These are phyloP conservation scores for Sarcophaga caerulescens DNA, from an alignment of 2,888 invertebrate genomes.

Conservation along the genomic window DNA sequence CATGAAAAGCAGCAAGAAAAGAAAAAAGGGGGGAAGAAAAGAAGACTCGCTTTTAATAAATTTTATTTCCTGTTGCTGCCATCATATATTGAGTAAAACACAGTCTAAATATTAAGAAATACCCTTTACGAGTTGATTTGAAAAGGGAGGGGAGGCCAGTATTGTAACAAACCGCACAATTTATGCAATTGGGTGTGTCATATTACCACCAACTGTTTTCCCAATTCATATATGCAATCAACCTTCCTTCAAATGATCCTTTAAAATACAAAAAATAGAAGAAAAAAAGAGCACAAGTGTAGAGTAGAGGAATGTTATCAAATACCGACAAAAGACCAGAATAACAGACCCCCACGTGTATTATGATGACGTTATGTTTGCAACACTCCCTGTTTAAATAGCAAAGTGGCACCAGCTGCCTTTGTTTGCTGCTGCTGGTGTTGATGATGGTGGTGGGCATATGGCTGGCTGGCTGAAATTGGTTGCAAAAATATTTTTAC, in stretches of 20 bases:
- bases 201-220: slow-evolving; percentile 21
- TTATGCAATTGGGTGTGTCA: slow-evolving; percentile 30
- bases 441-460: not conserved
- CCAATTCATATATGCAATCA: not conserved
- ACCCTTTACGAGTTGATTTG: too few relatives aligned
- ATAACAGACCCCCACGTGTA: too few relatives aligned
- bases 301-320: too few relatives aligned
- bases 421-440: too few relatives aligned
- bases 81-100: not conserved
- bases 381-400: too few relatives aligned
- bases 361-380: too few relatives aligned
- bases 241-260: slow-evolving; percentile 31
- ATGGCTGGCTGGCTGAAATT: not conserved
- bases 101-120: not conserved
- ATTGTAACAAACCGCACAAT: not conserved
- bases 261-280: not conserved
- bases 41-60: slow-evolving; percentile 21
- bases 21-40: too few relatives aligned
- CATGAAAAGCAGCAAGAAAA: too few relatives aligned
- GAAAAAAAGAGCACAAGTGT: not conserved
- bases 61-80: slow-evolving; percentile 37
- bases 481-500: slow-evolving; percentile 33
- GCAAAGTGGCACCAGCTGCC: too few relatives aligned
- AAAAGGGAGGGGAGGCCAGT: not conserved
- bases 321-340: too few relatives aligned